Base-by-base conservation (phyloP, 2,888 invertebrate genomes). In the Homarus gammarus region DNA sequence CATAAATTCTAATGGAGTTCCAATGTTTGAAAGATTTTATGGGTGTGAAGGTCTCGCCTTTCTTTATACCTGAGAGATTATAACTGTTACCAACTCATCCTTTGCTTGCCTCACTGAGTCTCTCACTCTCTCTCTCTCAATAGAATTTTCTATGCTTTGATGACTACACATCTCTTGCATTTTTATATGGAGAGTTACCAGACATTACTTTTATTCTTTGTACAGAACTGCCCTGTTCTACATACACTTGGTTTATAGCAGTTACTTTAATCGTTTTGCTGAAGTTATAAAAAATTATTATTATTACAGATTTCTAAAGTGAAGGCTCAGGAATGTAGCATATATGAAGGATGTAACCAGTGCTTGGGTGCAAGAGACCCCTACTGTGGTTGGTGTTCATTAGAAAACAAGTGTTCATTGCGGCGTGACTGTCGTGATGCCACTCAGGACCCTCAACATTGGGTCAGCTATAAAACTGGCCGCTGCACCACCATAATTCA, bases 401-500 rank as follows among this genome's bases (percentile, higher is more conserved):
- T 98, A 92, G 98, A 98, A 94, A 98, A 98, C 93, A 96, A 96
- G 93, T 99, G 99, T 94, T 98, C 97, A 93, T 95, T 98, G 90
- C 96, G 97, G 92, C 97, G 97, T 84, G 97, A 97, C 93, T 99
- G 99, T 94, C 97, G 97, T 93, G 97, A 94, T 93, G 97, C 98
- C 92, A 97, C 97, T 72, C 97, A 97, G 94, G 97, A 98, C 95
- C 97, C 97, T 1, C 95, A 98, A 77, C 97, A 98, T 94, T 99
- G 99, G 99, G 97, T 99, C 93, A 97, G 98, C 83, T 99, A 99
- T 94, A 98, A 97, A 93, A 98, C 98, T 93, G 98, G 98, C n/a
- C 96, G 98, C 93, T 99, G 99, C 94, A 98, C 99, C 31, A 97
- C 97, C 89, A 99, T 99, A 93, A 89, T 91, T 18, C 77, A 73